These are phyloP conservation scores for Hetaerina americana DNA, from an alignment of 1,140 invertebrate species.

Conservation along the genomic window DNA sequence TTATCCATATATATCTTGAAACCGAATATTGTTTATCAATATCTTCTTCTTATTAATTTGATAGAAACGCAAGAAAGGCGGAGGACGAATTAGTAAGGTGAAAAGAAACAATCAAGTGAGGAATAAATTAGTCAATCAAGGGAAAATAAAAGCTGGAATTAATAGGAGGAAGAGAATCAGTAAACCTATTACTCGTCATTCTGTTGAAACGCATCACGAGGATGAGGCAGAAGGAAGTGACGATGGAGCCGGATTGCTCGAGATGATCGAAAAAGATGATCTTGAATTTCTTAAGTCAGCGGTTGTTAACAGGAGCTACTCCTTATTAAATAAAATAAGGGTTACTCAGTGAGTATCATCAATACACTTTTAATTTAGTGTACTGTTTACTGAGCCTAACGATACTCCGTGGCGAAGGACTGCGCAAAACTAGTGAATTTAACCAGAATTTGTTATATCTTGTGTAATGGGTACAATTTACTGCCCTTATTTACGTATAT, in stretches of 20 bases:
- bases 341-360: conserved; percentile 25
- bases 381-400: too few species aligned
- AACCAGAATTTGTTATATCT: too few species aligned
- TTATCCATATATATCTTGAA: too few species aligned
- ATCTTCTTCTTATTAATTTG: not conserved
- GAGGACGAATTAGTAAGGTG: conserved; percentile 34
- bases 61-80: not conserved
- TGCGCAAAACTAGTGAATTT: too few species aligned
- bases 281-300: conserved; percentile 43
- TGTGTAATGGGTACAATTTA: too few species aligned
- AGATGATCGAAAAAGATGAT: conserved; percentile 49
- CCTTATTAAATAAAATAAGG: conserved; percentile 31
- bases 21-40: not conserved
- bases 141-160: conserved; percentile 39
- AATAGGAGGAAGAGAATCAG: conserved; percentile 33
- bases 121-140: conserved; percentile 44
- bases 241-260: conserved; percentile 45
- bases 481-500: too few species aligned
- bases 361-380: too few species aligned
- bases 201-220: conserved; percentile 19
- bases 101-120: conserved; percentile 48
- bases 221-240: conserved; percentile 31
- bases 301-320: conserved; percentile 33
- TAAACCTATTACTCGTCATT: conserved; percentile 18
- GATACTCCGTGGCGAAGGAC: too few species aligned